Evolutionary conservation across 2,888 invertebrate species (phyloP).

Genomic region (Phania funesta): DNA sequence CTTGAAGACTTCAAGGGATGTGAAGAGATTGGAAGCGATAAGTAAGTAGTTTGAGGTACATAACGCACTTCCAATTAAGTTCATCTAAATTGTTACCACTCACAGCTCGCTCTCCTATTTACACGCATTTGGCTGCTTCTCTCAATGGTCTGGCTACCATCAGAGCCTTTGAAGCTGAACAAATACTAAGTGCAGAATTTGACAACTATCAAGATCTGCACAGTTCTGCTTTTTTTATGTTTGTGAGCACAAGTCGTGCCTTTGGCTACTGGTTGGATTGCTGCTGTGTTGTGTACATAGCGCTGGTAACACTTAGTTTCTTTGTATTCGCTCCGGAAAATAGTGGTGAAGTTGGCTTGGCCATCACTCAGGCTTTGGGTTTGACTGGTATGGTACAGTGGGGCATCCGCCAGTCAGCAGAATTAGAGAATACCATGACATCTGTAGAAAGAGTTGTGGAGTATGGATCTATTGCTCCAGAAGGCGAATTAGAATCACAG

Average conservation of each 20-base stretch:
- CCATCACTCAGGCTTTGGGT: conserved; percentile 87
- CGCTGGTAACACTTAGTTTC: conserved; percentile 91
- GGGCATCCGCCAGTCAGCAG: conserved; percentile 93
- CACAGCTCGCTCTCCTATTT: conserved; percentile 91
- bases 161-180: conserved; percentile 87
- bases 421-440: conserved; percentile 90
- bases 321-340: conserved; percentile 82
- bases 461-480: conserved; percentile 86
- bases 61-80: neutral
- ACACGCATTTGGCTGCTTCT: conserved; percentile 92
- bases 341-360: conserved; percentile 86
- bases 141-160: conserved; percentile 93
- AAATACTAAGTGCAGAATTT: conserved; percentile 87
- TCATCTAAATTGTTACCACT: neutral
- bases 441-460: conserved; percentile 92
- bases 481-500: conserved; percentile 82
- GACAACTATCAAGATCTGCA: conserved; percentile 85
- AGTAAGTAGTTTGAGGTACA: conserved; percentile 80
- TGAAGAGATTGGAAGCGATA: conserved; percentile 87
- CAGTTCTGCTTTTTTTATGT: conserved; percentile 79
- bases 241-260: conserved; percentile 81
- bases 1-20: conserved; percentile 86
- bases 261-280: conserved; percentile 89
- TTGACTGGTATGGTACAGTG: conserved; percentile 88
- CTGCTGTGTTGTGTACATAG: no score